These are phyloP conservation scores for Trematomus bernacchii DNA, from an alignment of 2,797 vertebrate species.

Conservation along the genomic window DNA sequence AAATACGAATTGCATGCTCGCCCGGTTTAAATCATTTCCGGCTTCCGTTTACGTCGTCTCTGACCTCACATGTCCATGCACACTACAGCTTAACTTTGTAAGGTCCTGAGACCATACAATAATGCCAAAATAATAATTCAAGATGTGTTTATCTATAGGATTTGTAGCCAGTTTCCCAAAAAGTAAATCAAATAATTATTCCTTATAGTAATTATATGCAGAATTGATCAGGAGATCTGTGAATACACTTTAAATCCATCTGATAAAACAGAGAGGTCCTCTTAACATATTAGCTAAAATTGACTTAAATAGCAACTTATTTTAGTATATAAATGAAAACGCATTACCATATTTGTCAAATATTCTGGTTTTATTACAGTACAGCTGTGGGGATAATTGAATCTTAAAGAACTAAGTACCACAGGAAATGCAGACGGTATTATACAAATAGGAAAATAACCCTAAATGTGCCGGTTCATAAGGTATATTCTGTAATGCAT, in stretches of 20 bases:
- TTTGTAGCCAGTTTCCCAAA: no score
- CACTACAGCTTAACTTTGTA: no score
- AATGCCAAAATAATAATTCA: no score
- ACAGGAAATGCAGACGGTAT: not conserved
- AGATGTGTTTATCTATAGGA: no score
- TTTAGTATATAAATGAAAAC: not conserved
- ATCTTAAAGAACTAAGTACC: accelerated
- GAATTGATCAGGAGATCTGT: no score
- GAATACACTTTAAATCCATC: no score
- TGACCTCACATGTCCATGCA: slow-evolving; percentile 26
- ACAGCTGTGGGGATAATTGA: not conserved
- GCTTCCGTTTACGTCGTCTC: slow-evolving; percentile 23
- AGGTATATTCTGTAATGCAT: not conserved
- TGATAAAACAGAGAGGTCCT: no score
- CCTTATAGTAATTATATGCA: no score
- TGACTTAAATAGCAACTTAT: not conserved
- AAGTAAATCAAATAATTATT: no score
- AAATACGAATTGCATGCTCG: not conserved
- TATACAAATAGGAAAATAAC: not conserved
- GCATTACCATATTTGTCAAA: not conserved
- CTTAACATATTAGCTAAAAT: no score
- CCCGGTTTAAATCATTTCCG: slow-evolving; percentile 25
- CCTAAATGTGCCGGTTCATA: not conserved
- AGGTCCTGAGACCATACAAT: no score
- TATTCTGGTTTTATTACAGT: not conserved